Percentiles rank a stretch among this genome's conserved stretches.
Conservation (phyloP, 2,888 invertebrate species). For the Aporophyla lueneburgensis region DNA sequence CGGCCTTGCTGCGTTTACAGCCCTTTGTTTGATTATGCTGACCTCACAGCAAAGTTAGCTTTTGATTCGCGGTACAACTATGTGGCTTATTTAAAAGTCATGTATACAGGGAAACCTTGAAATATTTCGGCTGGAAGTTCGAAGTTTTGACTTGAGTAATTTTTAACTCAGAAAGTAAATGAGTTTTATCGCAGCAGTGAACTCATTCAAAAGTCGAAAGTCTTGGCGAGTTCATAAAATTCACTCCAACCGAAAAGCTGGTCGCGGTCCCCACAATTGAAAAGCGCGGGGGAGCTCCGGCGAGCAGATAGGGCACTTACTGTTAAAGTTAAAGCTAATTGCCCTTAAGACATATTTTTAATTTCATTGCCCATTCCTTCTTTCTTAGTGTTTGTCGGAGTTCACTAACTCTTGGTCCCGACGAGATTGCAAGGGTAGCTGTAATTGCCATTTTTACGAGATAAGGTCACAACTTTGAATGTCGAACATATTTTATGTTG, state of each 20-base stretch:
- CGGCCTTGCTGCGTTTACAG: constrained; percentile 70
- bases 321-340: constrained; percentile 91
- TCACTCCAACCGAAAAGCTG: constrained; percentile 85
- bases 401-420: constrained; percentile 83
- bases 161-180: constrained; percentile 51
- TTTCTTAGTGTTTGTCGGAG: constrained; percentile 88
- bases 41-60: constrained; percentile 59
- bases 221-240: constrained; percentile 89
- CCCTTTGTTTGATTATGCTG: constrained; percentile 70
- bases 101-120: constrained; percentile 20
- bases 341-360: constrained; percentile 92
- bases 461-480: constrained; percentile 89
- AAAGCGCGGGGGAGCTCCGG: constrained; percentile 84
- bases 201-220: constrained; percentile 84
- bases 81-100: constrained; percentile 13
- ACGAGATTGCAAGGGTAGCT: constrained; percentile 84
- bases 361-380: constrained; percentile 90
- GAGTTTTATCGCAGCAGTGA: constrained; percentile 66
- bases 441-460: constrained; percentile 90
- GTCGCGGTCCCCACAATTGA: constrained; percentile 89
- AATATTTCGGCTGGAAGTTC: constrained; percentile 2
- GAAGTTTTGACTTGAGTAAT: constrained; percentile 4
- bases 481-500: constrained; percentile 87
- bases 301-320: constrained; percentile 89
- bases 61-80: constrained; percentile 49